Evolutionary conservation across 1,140 invertebrate genomes (phyloP), one percentile per base, ranked within the genome.

Genomic region (Trichoplusia ni): DNA sequence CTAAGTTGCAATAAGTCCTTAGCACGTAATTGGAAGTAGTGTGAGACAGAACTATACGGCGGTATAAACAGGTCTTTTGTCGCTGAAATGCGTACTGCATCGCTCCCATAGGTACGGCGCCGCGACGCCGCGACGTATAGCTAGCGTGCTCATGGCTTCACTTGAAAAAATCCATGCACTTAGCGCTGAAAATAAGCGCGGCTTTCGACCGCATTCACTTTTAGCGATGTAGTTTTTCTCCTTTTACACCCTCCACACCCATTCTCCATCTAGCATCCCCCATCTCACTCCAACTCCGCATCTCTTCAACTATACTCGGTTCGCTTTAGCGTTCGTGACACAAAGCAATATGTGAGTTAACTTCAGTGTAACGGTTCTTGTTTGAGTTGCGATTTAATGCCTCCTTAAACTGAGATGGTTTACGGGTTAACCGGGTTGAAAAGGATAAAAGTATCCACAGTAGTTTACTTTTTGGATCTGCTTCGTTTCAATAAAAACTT

Each of bases 331-430:
- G 80, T 90, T 90, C 87, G 87, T 90, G 87, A 90, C 87, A 90
- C 86, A 89, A 89, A 87, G 87, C 87, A 90, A 90, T 90, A 90
- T 90, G 84, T 87, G 87, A 89, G 84, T 89, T 88, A 86, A 88
- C 84, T 89, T 87, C 84, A 81, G 73, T 86, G 83, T 87, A 89
- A 90, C 86, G 83, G 84, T 80, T 86, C 83, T 88, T 89, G 87
- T 90, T 90, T 87, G 86, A 90, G 87, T 90, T 88, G 87, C 87
- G 83, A 89, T 90, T 89, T 90, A 90, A 90, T 90, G 87, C 84
- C 84, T 89, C 86, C 83, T 87, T 90, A 87, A 90, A 89, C 86
- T 86, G 83, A 89, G 86, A 89, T 89, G 84, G 87, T 89, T 89
- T 90, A 89, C 83, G 86, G 82, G 81, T 86, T 85, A 89, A 83